A percentile compares a stretch with the other conserved stretches of the same genome.
These are phyloP conservation scores for Drosophila formosana DNA, from an alignment of 2,888 invertebrate species.

Conservation along the genomic window DNA sequence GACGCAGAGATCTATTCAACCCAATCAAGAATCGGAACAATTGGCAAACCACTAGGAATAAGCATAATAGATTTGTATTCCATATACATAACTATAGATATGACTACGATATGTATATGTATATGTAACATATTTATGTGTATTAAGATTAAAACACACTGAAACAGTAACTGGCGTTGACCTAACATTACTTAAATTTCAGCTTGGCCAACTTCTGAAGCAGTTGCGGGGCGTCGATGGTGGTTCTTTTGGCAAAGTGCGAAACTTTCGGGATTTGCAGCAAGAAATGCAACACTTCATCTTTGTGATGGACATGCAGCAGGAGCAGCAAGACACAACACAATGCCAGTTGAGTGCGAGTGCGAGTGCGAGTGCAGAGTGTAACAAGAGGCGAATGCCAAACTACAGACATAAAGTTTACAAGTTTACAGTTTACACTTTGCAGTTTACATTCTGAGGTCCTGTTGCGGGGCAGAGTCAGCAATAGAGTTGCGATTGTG, in stretches of 20 bases:
- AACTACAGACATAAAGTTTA: conserved; percentile 67
- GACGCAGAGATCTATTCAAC: conserved; percentile 8
- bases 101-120: conserved; percentile 26
- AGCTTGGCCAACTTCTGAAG: conserved; percentile 15
- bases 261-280: conserved; percentile 30
- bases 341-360: conserved; percentile 22
- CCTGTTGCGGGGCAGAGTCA: conserved; percentile 13
- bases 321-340: conserved; percentile 38
- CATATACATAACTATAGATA: conserved; percentile 23
- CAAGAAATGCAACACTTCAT: conserved; percentile 53
- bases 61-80: conserved; percentile 42
- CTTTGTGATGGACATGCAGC: conserved; percentile 57
- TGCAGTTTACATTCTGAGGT: conserved; percentile 37
- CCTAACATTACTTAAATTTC: conserved; percentile 42
- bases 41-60: conserved; percentile 23
- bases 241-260: conserved; percentile 1
- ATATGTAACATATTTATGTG: conserved; percentile 33
- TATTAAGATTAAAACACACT: conserved; percentile 49
- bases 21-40: conserved; percentile 20
- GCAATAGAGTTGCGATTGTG: conserved; percentile 54
- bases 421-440: conserved; percentile 39
- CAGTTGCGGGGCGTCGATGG: neutral
- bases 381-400: conserved; percentile 39
- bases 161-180: conserved; percentile 41
- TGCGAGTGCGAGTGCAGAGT: conserved; percentile 17